Percentiles rank a stretch among this genome's conserved stretches.
These are phyloP conservation scores for Sarcophaga variegata DNA, from an alignment of 2,888 invertebrate genomes.

Conservation along the genomic window DNA sequence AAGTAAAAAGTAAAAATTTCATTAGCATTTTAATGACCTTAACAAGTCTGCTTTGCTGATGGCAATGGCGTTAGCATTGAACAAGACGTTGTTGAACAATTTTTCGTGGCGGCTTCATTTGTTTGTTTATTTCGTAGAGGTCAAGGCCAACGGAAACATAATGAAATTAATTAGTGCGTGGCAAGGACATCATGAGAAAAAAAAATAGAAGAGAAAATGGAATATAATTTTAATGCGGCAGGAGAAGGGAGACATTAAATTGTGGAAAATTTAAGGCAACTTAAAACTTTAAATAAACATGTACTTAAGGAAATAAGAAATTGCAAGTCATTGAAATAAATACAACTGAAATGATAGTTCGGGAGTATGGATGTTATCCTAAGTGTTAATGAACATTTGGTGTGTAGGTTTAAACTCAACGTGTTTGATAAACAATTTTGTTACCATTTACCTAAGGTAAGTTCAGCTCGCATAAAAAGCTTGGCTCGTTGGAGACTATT, in stretches of 20 bases:
- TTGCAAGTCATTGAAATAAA: background rate
- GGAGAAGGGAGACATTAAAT: background rate
- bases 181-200: conserved; percentile 26
- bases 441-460: no score
- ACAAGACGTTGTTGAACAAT: background rate
- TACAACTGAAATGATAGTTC: background rate
- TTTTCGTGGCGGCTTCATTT: background rate
- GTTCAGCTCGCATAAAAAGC: no score
- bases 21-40: conserved; percentile 64
- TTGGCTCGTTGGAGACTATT: no score
- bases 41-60: conserved; percentile 18
- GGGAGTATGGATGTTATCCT: background rate
- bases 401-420: no score
- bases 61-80: background rate
- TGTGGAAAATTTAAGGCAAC: background rate
- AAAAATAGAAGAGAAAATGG: background rate
- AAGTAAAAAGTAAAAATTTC: conserved; percentile 31
- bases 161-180: conserved; percentile 54
- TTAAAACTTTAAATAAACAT: background rate
- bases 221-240: background rate
- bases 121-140: conserved; percentile 15
- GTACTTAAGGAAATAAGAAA: background rate
- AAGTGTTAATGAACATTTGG: no score
- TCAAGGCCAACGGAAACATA: conserved; percentile 48
- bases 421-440: no score